These are phyloP conservation scores for Entomyzon cyanotis DNA, from an alignment of 2,113 vertebrate species.

Conservation along the genomic window DNA sequence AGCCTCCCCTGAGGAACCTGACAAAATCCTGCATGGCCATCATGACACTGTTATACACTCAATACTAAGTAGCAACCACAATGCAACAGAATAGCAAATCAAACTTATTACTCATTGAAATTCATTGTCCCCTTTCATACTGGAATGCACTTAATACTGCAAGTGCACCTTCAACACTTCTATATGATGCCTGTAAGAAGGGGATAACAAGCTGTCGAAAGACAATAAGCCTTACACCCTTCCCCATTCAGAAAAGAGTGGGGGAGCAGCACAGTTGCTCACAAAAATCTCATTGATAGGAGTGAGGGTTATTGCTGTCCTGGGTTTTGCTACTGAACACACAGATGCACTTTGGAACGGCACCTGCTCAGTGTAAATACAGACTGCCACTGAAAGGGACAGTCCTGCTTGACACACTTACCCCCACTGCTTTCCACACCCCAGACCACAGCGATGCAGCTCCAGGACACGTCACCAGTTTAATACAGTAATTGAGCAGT, in stretches of 20 bases:
- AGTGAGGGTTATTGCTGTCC: not conserved
- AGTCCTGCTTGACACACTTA: not conserved
- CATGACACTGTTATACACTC: not conserved
- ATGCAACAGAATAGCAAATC: not conserved
- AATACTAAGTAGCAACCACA: not conserved
- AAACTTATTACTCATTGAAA: not conserved
- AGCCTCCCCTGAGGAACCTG: fast-evolving
- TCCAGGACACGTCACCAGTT: not conserved
- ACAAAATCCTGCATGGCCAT: not conserved
- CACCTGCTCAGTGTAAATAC: not conserved
- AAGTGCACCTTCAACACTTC: not conserved
- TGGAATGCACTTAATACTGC: not conserved
- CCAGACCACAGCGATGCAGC: not conserved
- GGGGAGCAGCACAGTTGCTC: not conserved
- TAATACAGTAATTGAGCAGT: not conserved
- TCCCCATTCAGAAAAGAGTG: not conserved
- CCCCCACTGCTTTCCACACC: not conserved
- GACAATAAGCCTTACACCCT: not conserved
- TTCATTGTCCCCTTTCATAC: not conserved
- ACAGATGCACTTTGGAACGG: not conserved
- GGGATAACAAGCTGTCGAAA: not conserved
- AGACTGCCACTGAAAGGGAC: not conserved
- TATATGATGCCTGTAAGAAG: not conserved
- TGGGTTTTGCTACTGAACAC: not conserved
- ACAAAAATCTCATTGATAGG: not conserved